Evolutionary conservation across 2,888 invertebrate species (phyloP).

Genomic region (Anorthoa munda): DNA sequence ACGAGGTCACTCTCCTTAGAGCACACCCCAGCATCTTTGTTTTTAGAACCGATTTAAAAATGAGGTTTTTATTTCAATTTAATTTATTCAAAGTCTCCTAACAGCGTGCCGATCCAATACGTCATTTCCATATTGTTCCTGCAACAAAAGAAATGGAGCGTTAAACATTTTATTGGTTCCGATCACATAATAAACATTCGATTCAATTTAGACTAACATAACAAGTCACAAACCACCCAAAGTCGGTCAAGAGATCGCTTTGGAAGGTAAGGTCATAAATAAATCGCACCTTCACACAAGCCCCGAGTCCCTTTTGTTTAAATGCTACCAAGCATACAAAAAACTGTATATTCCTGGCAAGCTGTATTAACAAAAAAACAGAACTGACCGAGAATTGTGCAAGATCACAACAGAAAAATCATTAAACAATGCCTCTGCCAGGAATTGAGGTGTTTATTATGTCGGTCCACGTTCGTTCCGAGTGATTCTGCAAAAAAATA

Average conservation of each 20-base stretch:
- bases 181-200: constrained; percentile 73
- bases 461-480: constrained; percentile 83
- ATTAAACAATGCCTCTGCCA: constrained; percentile 90
- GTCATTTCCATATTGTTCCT: constrained; percentile 87
- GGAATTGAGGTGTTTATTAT: constrained; percentile 91
- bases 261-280: constrained; percentile 87
- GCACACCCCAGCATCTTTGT: constrained; percentile 90
- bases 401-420: constrained; percentile 90
- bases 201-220: constrained; percentile 72
- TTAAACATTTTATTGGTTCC: constrained; percentile 76
- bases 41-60: constrained; percentile 79
- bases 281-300: constrained; percentile 90
- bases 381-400: constrained; percentile 87
- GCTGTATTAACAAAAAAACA: constrained; percentile 79
- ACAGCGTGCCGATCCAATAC: constrained; percentile 70
- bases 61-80: constrained; percentile 72
- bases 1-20: constrained; percentile 85
- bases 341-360: constrained; percentile 86
- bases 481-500: constrained; percentile 86
- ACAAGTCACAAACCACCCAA: constrained; percentile 82
- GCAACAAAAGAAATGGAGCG: constrained; percentile 84
- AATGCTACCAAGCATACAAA: constrained; percentile 89
- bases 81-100: constrained; percentile 74
- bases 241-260: constrained; percentile 85
- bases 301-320: constrained; percentile 88